Conservation (phyloP, 2,113 vertebrate species). For the Heterotilapia buettikoferi region DNA sequence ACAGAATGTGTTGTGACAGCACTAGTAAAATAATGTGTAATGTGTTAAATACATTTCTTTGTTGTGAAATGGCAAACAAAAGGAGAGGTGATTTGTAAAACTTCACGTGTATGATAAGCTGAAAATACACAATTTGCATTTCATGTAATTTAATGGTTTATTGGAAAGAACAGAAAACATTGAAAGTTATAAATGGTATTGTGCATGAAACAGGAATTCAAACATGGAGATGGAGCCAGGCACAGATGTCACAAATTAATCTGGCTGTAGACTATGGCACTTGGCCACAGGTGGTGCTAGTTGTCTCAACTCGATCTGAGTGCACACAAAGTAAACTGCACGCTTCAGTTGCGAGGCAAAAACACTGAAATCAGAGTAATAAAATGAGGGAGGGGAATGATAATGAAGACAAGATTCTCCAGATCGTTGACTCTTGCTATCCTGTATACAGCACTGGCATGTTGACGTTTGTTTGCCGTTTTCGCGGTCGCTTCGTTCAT, state of each 20-base stretch:
- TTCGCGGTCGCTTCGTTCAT: background rate
- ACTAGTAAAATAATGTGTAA: background rate
- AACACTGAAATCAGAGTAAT: background rate
- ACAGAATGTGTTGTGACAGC: background rate
- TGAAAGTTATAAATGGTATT: background rate
- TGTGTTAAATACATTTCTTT: background rate
- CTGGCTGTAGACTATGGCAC: background rate
- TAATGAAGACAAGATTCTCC: background rate
- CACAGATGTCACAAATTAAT: background rate
- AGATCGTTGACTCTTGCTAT: background rate
- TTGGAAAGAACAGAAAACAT: background rate
- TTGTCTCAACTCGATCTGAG: background rate
- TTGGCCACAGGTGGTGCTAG: background rate
- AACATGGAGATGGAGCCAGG: background rate
- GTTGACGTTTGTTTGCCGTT: background rate
- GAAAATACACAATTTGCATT: background rate
- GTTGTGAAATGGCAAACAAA: background rate
- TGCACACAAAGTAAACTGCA: background rate
- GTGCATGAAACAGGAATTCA: background rate
- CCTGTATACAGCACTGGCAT: background rate
- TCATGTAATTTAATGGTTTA: background rate
- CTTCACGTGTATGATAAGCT: background rate
- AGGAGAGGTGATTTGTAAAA: background rate
- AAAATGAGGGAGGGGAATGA: background rate
- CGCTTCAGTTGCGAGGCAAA: background rate